phyloP scores from a whole-genome alignment of 2,113 vertebrate species.

The Phycodurus eques region DNA sequence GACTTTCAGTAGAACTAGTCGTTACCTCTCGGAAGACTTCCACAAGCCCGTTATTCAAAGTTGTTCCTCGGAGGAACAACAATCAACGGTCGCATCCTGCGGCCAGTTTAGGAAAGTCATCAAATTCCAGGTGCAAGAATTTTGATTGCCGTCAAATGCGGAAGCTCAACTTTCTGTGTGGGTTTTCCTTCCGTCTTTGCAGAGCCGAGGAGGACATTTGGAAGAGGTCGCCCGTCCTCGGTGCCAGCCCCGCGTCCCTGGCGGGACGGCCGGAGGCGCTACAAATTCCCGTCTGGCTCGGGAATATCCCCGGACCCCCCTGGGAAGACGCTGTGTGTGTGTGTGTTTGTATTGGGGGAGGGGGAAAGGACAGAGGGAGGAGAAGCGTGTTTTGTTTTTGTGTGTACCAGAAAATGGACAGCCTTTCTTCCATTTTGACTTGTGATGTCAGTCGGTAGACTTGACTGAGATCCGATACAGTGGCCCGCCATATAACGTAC shows the following conservation, averaged over 20 bases:
- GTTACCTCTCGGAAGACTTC: too few species aligned
- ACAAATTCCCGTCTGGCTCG: slow-evolving; percentile 5
- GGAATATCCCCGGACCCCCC: neutral
- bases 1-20: neutral
- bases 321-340: neutral
- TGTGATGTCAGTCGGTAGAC: neutral
- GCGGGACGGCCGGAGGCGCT: slow-evolving; percentile 1
- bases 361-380: neutral
- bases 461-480: neutral
- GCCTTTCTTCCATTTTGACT: neutral
- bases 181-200: neutral
- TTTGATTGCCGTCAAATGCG: neutral
- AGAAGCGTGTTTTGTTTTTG: neutral
- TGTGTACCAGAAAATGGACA: neutral
- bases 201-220: slow-evolving; percentile 1
- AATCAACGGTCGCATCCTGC: too few species aligned
- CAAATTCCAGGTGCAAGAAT: too few species aligned
- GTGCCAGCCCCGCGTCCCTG: slow-evolving; percentile 11
- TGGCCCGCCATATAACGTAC: too few species aligned
- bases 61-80: too few species aligned
- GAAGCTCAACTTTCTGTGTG: neutral
- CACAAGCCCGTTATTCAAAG: too few species aligned
- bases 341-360: too few species aligned
- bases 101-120: too few species aligned
- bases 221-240: neutral